Evolutionary conservation across 2,113 vertebrate genomes (phyloP), one percentile per base, ranked within the genome.

Genomic region (Tylochromis polylepis): DNA sequence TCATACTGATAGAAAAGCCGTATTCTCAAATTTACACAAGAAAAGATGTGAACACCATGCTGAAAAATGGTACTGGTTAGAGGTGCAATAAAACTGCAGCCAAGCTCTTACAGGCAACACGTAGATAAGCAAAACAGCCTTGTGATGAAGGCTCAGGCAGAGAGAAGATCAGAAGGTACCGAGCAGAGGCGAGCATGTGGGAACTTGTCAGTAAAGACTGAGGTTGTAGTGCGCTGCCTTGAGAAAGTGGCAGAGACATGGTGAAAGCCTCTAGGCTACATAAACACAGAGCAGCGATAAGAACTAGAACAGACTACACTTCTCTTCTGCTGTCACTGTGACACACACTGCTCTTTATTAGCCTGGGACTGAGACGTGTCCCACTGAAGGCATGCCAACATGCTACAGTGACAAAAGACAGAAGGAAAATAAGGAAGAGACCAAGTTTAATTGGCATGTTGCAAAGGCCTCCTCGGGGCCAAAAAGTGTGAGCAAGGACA

Each of bases 231-330:
- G 72, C 4, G 1, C 70, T 88, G 90, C 83, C 91, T 93, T 91
- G 85, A 67, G 90, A 95, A 91, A 92, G 84, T 85, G 89, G 87
- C 87, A 86, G 80, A 93, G 90, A 87, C 91, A 93, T 93, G 94
- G 87, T 0, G 20, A 85, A 51, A 91, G 87, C 93, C 92, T 93
- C 34, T 11, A 86, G 88, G 92, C 88, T 94, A 89, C 89, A 93
- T 92, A 94, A 95, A 95, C 91, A 70, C 78, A 88, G 8, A 78
- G 4, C 10, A 49, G 3, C 49, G 90, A 94, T 91, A 92, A 93
- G 87, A 70, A 82, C 16, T 8, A 27, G 55, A 57, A 85, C 67
- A 87, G 49, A 84, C 72, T 29, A 88, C 78, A 86, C 82, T 85
- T 91, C 60, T 78, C 29, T 75, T 62, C 65, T 27, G 43, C 62